Evolutionary conservation across 2,797 vertebrate species (phyloP), one percentile per base, ranked within the genome.

Genomic region (Pseudocheirus occidentalis): DNA sequence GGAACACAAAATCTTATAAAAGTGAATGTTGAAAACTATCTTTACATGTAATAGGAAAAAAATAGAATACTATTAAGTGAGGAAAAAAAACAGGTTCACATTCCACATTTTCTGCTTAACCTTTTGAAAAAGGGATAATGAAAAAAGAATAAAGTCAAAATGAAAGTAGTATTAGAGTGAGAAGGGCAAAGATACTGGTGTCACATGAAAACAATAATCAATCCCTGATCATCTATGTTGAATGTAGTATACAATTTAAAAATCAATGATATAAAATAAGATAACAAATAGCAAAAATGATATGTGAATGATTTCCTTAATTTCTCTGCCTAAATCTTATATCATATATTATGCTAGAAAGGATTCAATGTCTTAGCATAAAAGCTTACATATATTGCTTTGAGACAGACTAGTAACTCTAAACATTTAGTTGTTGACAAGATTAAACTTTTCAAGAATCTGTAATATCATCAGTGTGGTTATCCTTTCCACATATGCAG

Each of bases 231-330:
- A n/a, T 54, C 95, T 31, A 90, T 29, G 90, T 87, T 91, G 89
- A n/a, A 91, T 55, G 73, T 31, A 90, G 59, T 96, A 87, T 3
- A 92, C 55, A 96, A 91, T 28, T 46, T 90, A 90, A 91, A 95
- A 92, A 93, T 89, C 89, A 93, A 27, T 57, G 81, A 29, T 53
- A 16, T 57, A 90, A 95, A 55, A 46, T 57, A 90, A 7, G 46
- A 58, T 93, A 94, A 91, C 6, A 94, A 73, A 40, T 31, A 31
- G n/a, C 29, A 90, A 91, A 95, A 94, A 89, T 31, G 53, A 94
- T 58, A 91, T 95, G 81, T 95, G 31, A 95, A 96, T 53, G 92
- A 95, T 92, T 92, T 28, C 0, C 94, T 54, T 55, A 50, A 59
- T 50, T 91, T 95, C 90, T 95, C 90, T 46, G 90, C 90, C 66